Evolutionary conservation across 2,888 invertebrate species (phyloP), one percentile per base, ranked within the genome.

Genomic region (Endotricha flammealis): DNA sequence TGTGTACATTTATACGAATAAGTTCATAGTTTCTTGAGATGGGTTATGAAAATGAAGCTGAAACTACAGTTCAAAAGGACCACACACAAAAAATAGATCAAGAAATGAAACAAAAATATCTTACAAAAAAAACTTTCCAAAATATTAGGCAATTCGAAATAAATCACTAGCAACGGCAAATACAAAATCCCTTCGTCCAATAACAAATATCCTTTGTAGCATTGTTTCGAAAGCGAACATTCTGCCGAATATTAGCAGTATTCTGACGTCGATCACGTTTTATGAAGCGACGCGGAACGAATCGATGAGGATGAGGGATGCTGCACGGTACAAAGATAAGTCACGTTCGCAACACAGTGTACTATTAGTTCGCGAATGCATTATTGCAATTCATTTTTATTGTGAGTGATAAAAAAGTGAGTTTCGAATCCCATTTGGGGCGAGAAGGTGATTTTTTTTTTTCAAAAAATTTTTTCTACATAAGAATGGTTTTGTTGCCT

Each of bases 251-350:
- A 45, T 52, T 49, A 46, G 42, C 47, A 38, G 43, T 40, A 37
- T 42, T 44, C 41, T 48, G 50, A 40, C 48, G 50, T 57, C 59
- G 50, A 57, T 62, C 63, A 61, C 59, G 64, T 64, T 64, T 55
- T 64, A 61, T 59, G 68, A 58, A 62, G 60, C 51, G 62, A 48
- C 59, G 64, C 64, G 70, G 53, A 64, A 58, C 61, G 66, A 71
- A 69, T 68, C 64, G 66, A 70, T 62, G 64, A 48, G 60, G 53
- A 71, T 71, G 74, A 73, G 66, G 68, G 71, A 75, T 70, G 73
- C 58, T 57, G 53, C 61, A 53, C 61, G 50, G 56, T 52, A 46
- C 47, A 43, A 53, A 75, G 78, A 78, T 79, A 79, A 76, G 73
- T 69, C 78, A 78, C 76, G 75, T 65, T 50, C 51, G 30, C 39